A percentile compares a stretch with the other conserved stretches of the same genome.
phyloP scores from a whole-genome alignment of 2,797 vertebrate species.

The Rhabdomys pumilio region DNA sequence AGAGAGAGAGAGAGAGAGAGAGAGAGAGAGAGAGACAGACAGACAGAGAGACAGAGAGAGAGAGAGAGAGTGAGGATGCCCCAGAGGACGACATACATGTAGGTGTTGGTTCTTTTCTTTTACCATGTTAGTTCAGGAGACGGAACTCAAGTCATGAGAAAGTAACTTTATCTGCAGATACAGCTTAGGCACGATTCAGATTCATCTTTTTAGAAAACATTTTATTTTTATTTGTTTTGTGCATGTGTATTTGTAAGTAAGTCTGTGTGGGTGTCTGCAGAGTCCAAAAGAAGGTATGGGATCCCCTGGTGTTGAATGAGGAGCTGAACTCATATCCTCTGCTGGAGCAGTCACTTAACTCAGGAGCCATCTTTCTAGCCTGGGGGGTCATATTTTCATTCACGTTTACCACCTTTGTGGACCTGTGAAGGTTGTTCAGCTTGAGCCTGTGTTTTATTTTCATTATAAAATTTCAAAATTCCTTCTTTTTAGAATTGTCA shows the following conservation, averaged over 20 bases:
- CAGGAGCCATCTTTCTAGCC: not conserved
- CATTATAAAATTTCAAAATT: not conserved
- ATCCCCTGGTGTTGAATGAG: not conserved
- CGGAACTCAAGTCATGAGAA: not conserved
- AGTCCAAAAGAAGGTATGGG: not conserved
- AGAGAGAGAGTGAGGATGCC: not conserved
- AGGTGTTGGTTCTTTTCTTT: not conserved
- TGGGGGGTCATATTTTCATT: not conserved
- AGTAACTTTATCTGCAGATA: not conserved
- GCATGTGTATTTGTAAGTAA: not conserved
- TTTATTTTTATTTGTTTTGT: slow-evolving; percentile 1
- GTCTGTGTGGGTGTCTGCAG: not conserved
- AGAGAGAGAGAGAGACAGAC: too few relatives aligned
- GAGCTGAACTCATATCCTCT: not conserved
- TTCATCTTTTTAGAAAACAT: not conserved
- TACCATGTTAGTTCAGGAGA: not conserved
- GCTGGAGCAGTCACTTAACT: too few relatives aligned
- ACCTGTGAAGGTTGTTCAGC: not conserved
- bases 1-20: too few relatives aligned
- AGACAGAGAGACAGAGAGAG: not conserved
- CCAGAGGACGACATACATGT: not conserved
- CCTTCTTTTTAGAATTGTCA: not conserved
- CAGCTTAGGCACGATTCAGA: not conserved
- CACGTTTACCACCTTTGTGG: not conserved
- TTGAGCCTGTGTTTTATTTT: slow-evolving; percentile 11